Evolutionary conservation across 1,140 invertebrate genomes (phyloP).

Genomic region (Mercenaria mercenaria): DNA sequence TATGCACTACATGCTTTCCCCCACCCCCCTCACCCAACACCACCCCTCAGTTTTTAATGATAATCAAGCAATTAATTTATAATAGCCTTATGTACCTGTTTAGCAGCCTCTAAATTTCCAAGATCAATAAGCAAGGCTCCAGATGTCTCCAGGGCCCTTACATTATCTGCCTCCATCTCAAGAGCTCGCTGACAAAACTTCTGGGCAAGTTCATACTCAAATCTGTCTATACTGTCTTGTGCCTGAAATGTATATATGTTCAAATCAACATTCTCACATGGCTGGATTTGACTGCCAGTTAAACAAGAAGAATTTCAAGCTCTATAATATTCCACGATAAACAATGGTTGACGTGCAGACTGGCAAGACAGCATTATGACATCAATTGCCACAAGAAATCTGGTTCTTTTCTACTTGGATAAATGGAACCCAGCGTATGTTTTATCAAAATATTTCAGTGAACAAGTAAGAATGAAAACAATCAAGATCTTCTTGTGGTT

Average conservation of each 20-base stretch:
- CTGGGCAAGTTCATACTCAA: conserved; percentile 84
- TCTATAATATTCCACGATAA: background rate
- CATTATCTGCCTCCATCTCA: conserved; percentile 83
- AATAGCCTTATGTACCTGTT: no score
- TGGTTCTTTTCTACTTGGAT: no score
- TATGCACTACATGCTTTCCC: no score
- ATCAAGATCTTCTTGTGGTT: no score
- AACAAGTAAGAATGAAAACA: no score
- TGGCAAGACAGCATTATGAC: background rate
- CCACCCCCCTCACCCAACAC: no score
- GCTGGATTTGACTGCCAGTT: background rate
- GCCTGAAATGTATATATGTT: conserved; percentile 74
- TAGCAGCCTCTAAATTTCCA: conserved; percentile 84
- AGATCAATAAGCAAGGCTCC: conserved; percentile 84
- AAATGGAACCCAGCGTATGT: no score
- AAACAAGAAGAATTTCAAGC: background rate
- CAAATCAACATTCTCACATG: background rate
- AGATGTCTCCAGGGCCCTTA: conserved; percentile 83
- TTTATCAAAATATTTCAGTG: no score
- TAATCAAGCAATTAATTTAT: no score
- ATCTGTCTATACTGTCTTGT: conserved; percentile 82
- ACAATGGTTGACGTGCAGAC: no score
- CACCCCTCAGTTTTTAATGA: no score
- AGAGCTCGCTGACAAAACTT: conserved; percentile 84
- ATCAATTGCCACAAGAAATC: background rate